phyloP scores from a whole-genome alignment of 2,888 invertebrate genomes.

The Criorhina ranunculi region DNA sequence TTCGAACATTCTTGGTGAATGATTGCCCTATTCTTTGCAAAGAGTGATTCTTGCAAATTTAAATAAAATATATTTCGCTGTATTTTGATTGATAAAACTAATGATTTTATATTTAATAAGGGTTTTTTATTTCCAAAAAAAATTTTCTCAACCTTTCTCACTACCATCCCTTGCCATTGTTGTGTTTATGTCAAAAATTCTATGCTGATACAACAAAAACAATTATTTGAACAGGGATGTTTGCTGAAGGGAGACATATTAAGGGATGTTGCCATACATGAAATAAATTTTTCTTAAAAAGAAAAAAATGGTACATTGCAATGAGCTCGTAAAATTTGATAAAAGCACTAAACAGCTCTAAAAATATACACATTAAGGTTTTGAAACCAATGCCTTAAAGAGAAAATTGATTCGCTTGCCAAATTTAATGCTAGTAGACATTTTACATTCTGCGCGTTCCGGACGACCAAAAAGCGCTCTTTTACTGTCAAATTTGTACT shows the following conservation, averaged over 20 bases:
- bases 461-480: too few relatives aligned
- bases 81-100: slow-evolving; percentile 31
- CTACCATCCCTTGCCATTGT: slow-evolving; percentile 72
- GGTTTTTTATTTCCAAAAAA: slow-evolving; percentile 30
- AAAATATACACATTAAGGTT: too few relatives aligned
- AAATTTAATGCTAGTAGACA: too few relatives aligned
- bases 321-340: too few relatives aligned
- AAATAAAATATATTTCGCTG: neutral
- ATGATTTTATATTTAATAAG: slow-evolving; percentile 18
- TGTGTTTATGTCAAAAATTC: slow-evolving; percentile 61
- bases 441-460: too few relatives aligned
- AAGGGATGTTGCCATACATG: neutral
- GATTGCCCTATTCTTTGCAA: neutral
- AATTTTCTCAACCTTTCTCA: slow-evolving; percentile 54
- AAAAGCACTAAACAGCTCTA: too few relatives aligned
- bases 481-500: too few relatives aligned
- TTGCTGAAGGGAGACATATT: neutral
- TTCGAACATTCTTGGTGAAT: slow-evolving; percentile 78
- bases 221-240: slow-evolving; percentile 42
- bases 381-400: too few relatives aligned
- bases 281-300: too few relatives aligned
- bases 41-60: slow-evolving; percentile 13
- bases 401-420: too few relatives aligned
- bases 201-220: slow-evolving; percentile 42
- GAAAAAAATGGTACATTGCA: too few relatives aligned